These are phyloP conservation scores for Periphyllus acericola DNA, from an alignment of 2,888 invertebrate species.

Conservation along the genomic window DNA sequence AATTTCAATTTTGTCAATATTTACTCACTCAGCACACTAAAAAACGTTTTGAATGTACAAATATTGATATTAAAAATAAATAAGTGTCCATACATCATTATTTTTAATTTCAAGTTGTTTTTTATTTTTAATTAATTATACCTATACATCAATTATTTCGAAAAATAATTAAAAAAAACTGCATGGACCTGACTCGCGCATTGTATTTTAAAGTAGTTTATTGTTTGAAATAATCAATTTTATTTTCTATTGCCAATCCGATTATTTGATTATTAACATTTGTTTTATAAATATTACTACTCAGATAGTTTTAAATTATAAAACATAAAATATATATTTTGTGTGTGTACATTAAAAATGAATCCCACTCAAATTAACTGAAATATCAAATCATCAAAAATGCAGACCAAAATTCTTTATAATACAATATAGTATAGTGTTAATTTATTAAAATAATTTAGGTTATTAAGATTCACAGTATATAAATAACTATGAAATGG, in stretches of 20 bases:
- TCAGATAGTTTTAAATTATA: not conserved
- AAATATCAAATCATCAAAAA: not conserved
- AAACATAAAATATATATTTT: not conserved
- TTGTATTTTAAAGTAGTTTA: not conserved
- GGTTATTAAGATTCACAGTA: too few species aligned
- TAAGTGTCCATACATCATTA: not conserved
- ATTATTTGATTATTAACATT: too few species aligned
- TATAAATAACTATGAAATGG: too few species aligned
- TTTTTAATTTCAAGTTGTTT: not conserved
- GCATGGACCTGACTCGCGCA: not conserved
- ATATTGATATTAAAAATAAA: slow-evolving; percentile 2
- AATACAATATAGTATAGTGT: not conserved
- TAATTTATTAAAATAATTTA: too few species aligned
- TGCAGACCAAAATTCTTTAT: not conserved
- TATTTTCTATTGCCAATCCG: not conserved
- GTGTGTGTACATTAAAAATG: not conserved
- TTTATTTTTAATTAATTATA: slow-evolving; percentile 12
- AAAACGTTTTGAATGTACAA: slow-evolving; percentile 18
- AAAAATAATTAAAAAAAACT: slow-evolving; percentile 7
- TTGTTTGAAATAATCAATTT: not conserved
- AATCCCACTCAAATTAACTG: too few species aligned
- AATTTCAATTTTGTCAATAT: slow-evolving; percentile 32
- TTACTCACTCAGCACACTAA: slow-evolving; percentile 8
- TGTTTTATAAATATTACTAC: not conserved
- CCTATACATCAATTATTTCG: not conserved